Evolutionary conservation across 2,113 vertebrate species (phyloP), one percentile per base, ranked within the genome.

Genomic region (Paramisgurnus dabryanus): DNA sequence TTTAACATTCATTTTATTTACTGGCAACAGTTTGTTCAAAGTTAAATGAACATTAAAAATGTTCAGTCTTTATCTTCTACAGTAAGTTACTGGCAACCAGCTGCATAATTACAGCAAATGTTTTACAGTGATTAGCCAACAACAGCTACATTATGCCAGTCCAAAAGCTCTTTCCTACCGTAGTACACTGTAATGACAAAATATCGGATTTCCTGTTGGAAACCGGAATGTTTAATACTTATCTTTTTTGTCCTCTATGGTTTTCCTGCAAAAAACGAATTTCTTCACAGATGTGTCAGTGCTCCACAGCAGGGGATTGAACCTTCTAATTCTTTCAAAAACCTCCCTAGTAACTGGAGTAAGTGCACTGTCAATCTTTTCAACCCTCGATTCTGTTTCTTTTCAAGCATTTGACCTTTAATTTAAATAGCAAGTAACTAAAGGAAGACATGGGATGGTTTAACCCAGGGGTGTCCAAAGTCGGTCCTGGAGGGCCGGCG

Each of bases 291-390:
- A 76, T 64, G 73, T 50, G 73, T 76, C 60, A 39, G 15, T 76
- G 45, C 41, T 76, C 15, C 73, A 65, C 60, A 27, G 27, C 45
- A 9, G 18, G 71, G 57, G 71, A 45, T 65, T 76, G 18, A 76
- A 50, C 73, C 49, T 76, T 76, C 43, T 64, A 27, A 64, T 74
- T 76, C 73, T 76, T 63, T 64, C 64, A 45, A 64, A 76, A 74
- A 18, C 50, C 69, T 72, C 57, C 34, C 18, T 41, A 58, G 53
- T 72, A 72, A 50, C 15, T 34, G 4, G 27, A 57, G 53, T 72
- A 58, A 72, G 57, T 72, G 39, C 10, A 7, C 8, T 12, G 39
- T 71, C 55, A 49, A 40, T 72, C 34, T 58, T 58, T 72, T 58
- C 41, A 45, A 58, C 53, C 53, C 70, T 41, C 70, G 57, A 41